Base-by-base conservation (phyloP, 2,113 vertebrate genomes). In the Malurus cyaneus region DNA sequence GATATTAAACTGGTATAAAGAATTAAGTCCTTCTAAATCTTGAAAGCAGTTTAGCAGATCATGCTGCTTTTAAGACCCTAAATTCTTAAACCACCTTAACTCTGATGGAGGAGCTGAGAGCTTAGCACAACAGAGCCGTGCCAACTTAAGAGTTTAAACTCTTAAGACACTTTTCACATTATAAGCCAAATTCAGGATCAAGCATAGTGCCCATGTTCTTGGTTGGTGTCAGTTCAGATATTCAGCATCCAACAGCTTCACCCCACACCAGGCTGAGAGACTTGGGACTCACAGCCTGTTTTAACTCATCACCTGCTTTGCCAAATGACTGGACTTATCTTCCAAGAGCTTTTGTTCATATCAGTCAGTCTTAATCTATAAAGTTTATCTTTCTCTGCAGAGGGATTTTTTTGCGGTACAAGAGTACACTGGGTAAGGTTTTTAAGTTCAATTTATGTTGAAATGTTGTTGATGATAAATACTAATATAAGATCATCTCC, bases 21-120 rank as follows among this genome's bases (percentile, higher is more conserved):
- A 94, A 92, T 70, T 96, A 95, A 96, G 93, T 78, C 72, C 52
- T 89, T 56, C 59, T 88, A 94, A 94, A 74, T 78, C 94, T 92
- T 95, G 60, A 94, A 96, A 95, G 88, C 59, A n/a, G 92, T 95
- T 96, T 96, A 96, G 41, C 67, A 92, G 88, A 89, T 93, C 67
- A 77, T 39, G 19, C 85, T 80, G 31, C 28, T 92, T 86, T 93
- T 87, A 89, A 96, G 79, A 80, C 76, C 56, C 52, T 89, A 83
- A 94, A 92, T 88, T 92, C 76, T 94, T 92, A 94, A 96, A 93
- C 89, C 64, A 83, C 76, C 76, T 92, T 93, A 94, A 83, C 47
- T 92, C 79, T 64, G 72, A 71, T 64, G 19, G 56, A 83, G 44
- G 12, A 96, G 32, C 46, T 36, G 71, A 89, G 70, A 89, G 56